phyloP scores from a whole-genome alignment of 2,888 invertebrate species.

The Diarsia rubi region DNA sequence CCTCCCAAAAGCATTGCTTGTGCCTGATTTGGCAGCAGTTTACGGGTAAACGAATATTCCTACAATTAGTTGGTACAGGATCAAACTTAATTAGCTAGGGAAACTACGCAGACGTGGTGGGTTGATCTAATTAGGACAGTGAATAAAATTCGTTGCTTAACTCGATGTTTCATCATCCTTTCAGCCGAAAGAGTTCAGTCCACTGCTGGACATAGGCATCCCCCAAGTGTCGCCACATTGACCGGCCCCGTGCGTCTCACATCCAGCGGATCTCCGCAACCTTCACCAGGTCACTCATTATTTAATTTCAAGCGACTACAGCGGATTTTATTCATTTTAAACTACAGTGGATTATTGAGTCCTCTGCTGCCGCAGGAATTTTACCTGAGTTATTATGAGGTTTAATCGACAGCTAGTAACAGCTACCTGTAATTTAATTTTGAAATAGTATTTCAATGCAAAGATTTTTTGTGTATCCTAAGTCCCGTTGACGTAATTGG shows the following conservation, averaged over 20 bases:
- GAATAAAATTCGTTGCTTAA: background rate
- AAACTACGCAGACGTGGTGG: background rate
- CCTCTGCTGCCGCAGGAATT: background rate
- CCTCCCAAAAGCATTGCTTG: slow-evolving; percentile 11
- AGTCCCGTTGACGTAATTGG: background rate
- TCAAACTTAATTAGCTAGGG: slow-evolving; percentile 1
- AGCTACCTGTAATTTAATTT: background rate
- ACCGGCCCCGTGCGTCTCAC: too few species aligned
- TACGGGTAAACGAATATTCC: slow-evolving; percentile 11
- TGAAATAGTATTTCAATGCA: background rate
- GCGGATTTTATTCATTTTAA: background rate
- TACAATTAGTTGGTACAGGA: background rate
- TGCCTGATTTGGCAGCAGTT: slow-evolving; percentile 14
- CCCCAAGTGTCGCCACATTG: too few species aligned
- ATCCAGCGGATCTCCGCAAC: too few species aligned
- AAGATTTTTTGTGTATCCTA: background rate
- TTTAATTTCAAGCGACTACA: background rate
- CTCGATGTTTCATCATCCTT: background rate
- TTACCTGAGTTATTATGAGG: background rate
- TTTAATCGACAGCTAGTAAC: background rate
- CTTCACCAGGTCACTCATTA: background rate
- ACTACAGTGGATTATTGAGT: background rate
- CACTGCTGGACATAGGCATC: too few species aligned
- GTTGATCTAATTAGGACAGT: background rate
- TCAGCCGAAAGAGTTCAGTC: too few species aligned